phyloP scores from a whole-genome alignment of 2,888 invertebrate species.

The Empis stercorea region DNA sequence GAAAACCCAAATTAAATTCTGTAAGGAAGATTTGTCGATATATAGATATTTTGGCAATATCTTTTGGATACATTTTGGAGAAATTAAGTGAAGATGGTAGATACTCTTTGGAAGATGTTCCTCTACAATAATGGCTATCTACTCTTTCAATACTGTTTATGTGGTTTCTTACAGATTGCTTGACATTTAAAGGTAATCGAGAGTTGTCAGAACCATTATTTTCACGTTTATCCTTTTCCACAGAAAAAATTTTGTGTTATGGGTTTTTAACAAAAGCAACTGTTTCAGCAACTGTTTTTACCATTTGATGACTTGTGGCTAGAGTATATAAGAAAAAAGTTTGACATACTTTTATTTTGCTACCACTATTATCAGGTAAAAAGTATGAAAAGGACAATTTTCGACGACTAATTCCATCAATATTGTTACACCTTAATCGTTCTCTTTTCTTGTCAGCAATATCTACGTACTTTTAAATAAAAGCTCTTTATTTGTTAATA shows the following conservation, averaged over 20 bases:
- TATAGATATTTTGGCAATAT: neutral
- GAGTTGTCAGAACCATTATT: too few relatives aligned
- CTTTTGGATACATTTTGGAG: neutral
- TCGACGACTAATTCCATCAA: neutral
- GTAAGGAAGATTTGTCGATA: neutral
- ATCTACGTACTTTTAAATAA: too few relatives aligned
- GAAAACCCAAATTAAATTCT: neutral
- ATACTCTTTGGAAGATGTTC: neutral
- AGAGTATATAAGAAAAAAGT: neutral
- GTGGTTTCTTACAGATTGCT: neutral
- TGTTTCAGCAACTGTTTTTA: neutral
- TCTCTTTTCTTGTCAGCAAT: too few relatives aligned
- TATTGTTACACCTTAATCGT: too few relatives aligned
- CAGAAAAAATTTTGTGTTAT: too few relatives aligned
- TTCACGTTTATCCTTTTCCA: too few relatives aligned
- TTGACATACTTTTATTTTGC: neutral
- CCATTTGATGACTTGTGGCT: neutral
- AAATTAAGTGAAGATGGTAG: neutral
- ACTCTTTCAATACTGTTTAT: slow-evolving; percentile 1
- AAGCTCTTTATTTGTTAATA: too few relatives aligned
- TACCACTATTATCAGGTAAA: neutral
- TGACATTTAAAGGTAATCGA: too few relatives aligned
- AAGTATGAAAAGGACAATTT: neutral
- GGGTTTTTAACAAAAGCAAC: too few relatives aligned
- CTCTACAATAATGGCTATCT: slow-evolving; percentile 2